Evolutionary conservation across 2,113 vertebrate genomes (phyloP).

Genomic region (Machaerirhynchus nigripectus): DNA sequence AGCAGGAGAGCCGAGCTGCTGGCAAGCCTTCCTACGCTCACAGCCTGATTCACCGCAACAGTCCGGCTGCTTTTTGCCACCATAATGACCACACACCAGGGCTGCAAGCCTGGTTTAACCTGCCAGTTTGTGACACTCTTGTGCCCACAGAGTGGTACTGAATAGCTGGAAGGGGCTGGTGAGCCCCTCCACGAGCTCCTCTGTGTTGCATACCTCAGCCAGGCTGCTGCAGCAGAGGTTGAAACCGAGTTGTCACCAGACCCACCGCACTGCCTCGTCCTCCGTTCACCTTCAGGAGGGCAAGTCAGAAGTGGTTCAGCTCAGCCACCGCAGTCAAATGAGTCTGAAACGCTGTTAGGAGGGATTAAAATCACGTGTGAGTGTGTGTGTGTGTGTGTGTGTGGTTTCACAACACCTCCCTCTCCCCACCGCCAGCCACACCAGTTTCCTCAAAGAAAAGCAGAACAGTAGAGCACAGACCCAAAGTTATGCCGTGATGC

Average conservation of each 20-base stretch:
- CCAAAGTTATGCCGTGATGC: background rate
- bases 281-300: background rate
- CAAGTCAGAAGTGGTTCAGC: background rate
- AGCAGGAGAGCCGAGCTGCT: background rate
- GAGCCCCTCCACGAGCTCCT: background rate
- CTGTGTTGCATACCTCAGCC: background rate
- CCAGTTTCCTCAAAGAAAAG: conserved; percentile 54
- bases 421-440: background rate
- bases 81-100: background rate
- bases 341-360: background rate
- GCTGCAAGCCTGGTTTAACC: background rate
- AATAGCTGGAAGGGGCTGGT: background rate
- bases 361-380: background rate
- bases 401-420: conserved; percentile 46
- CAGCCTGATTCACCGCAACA: background rate
- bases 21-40: background rate
- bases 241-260: background rate
- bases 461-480: conserved; percentile 37
- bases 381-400: background rate
- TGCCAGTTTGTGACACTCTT: background rate
- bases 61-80: background rate
- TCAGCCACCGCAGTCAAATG: background rate
- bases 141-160: background rate
- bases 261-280: background rate
- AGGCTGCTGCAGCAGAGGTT: background rate